Base-by-base conservation (phyloP, 1,140 invertebrate genomes). In the Atta texana region DNA sequence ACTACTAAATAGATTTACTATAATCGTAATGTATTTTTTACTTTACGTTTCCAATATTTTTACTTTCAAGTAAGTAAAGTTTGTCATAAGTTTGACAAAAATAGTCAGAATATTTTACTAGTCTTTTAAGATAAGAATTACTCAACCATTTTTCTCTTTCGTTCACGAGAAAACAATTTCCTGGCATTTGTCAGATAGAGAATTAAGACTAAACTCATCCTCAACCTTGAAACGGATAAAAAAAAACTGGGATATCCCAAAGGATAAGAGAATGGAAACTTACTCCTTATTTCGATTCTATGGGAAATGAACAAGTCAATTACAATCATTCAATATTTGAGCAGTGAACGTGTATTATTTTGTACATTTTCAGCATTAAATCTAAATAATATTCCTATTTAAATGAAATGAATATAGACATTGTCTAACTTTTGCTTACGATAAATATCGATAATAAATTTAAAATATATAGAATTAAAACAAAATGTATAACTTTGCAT, bases 151-250 rank as follows among this genome's bases (percentile, higher is more conserved):
- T 44, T 44, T 10, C 39, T 10, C 55, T 69, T 71, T 77, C 61
- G 3, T 53, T 85, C 61, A 53, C 12, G 21, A 14, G 44, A 34
- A 85, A 85, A 85, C 63, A 64, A 85, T 85, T 53, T 66, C 59
- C 59, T 28, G 59, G 16, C 49, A 85, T 78, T 63, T 18, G 63
- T 31, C 31, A 85, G 74, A 78, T 10, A 21, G 21, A 24, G 31
- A 18, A 85, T 85, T 66, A 78, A 78, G 82, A 78, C 78, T 76
- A 78, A 85, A 85, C 61, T 78, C 63, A 21, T 55, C 21, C 51
- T 66, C 59, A 24, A 66, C 31, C 16, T 63, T 21, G n/a, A 51
- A 49, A 34, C 7, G 24, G 61, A 53, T 61, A 76, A 64, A 53
- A 64, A 44, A 44, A 64, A 55, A 59, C 28, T n/a, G n/a, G 34